A percentile compares a stretch with the other conserved stretches of the same genome.
Evolutionary conservation across 2,888 invertebrate species (phyloP).

Genomic region (Drosophila formosana): DNA sequence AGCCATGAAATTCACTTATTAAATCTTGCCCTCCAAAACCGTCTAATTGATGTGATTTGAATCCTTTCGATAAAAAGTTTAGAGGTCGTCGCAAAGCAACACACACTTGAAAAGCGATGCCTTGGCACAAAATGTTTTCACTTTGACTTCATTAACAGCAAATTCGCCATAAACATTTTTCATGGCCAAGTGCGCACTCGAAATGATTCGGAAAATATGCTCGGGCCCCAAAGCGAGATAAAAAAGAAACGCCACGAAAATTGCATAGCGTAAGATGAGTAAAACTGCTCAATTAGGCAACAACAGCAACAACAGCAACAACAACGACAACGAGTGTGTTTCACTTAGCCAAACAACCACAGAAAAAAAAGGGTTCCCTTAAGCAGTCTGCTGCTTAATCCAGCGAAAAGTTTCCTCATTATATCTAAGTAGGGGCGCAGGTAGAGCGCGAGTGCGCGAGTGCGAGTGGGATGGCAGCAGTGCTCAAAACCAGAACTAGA

Average conservation of each 20-base stretch:
- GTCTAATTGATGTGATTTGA: slow-evolving; percentile 21
- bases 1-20: slow-evolving; percentile 26
- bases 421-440: slow-evolving; percentile 59
- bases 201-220: slow-evolving; percentile 68
- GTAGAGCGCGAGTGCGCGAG: background rate
- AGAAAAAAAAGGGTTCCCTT: slow-evolving; percentile 57
- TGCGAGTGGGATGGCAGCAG: background rate
- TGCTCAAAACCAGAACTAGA: slow-evolving; percentile 2
- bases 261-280: slow-evolving; percentile 41
- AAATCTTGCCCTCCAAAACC: slow-evolving; percentile 40
- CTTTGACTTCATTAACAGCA: slow-evolving; percentile 18
- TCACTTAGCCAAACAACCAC: slow-evolving; percentile 30
- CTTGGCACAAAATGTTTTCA: slow-evolving; percentile 21
- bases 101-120: slow-evolving; percentile 31
- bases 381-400: slow-evolving; percentile 43
- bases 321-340: slow-evolving; percentile 19
- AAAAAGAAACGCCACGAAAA: slow-evolving; percentile 21
- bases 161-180: slow-evolving; percentile 31
- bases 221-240: no score
- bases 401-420: slow-evolving; percentile 67
- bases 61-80: slow-evolving; percentile 55
- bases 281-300: slow-evolving; percentile 72
- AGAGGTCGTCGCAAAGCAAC: slow-evolving; percentile 14
- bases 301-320: background rate
- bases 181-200: slow-evolving; percentile 47